Base-by-base conservation (phyloP, 2,888 invertebrate species). In the Agrotis puta region DNA sequence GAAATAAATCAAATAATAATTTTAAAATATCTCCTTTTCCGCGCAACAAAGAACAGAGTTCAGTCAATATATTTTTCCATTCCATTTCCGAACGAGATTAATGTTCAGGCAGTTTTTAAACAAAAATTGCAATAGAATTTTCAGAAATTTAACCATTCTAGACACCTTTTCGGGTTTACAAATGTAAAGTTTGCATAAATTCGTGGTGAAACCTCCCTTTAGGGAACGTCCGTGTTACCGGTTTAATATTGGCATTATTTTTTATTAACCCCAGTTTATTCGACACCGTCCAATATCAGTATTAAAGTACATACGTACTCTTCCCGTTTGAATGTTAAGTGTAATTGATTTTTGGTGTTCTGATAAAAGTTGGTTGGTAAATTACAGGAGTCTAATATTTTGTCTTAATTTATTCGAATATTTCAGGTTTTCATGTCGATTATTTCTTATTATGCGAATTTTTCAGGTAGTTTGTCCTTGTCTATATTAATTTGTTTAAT, bases 211-310 rank as follows among this genome's bases (percentile, higher is more conserved):
- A 73, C 77, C 75, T 85, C 92, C 88, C 88, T 63, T 47, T 90
- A 91, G 92, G 85, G 66, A 64, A 61, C 81, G 71, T 84, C 84
- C 79, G 83, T 82, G 90, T 85, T 87, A 81, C 86, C 87, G 82
- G 87, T 90, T 92, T 92, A 90, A 91, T 91, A 90, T 88, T 84
- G 88, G 86, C 89, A 88, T 92, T 90, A 90, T 88, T 91, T 92
- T 93, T 93, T 93, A 92, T 92, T 89, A 87, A 81, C 81, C 72
- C 79, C 85, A 77, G 86, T 89, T 89, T 89, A 89, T 89, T 88
- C 73, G 75, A 75, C 76, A 73, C 80, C 80, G 77, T 86, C 83
- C 85, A 82, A 88, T 90, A 87, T 85, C 80, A 81, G 72, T 82
- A 84, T 80, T 77, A 84, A 79, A 79, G 74, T 70, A 80, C 74